Conservation (phyloP, 2,797 vertebrate genomes). For the Gastrophryne carolinensis region DNA sequence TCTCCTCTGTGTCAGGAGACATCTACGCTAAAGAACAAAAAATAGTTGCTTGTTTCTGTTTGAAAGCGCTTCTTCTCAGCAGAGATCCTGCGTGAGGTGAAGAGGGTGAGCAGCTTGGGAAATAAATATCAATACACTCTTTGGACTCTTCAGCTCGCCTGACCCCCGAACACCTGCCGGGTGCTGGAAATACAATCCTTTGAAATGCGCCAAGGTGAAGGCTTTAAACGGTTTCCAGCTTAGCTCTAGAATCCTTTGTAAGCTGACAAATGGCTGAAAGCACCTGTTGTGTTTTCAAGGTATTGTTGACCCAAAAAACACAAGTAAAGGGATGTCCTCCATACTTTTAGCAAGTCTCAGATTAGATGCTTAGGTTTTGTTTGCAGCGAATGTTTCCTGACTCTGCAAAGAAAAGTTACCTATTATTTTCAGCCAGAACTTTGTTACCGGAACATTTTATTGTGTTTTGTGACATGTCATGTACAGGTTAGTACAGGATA, state of each 20-base stretch:
- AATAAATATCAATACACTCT: slow-evolving; percentile 26
- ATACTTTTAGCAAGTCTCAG: not conserved
- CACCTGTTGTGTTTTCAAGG: not conserved
- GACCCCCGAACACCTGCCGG: slow-evolving; percentile 21
- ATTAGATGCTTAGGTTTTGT: not conserved
- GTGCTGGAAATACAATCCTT: slow-evolving; percentile 17
- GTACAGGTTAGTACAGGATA: too few relatives aligned
- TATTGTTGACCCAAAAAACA: not conserved
- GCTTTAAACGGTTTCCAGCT: slow-evolving; percentile 4
- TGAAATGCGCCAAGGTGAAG: slow-evolving; percentile 1
- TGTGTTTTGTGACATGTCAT: too few relatives aligned
- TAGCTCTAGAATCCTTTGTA: not conserved
- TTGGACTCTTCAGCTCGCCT: slow-evolving; percentile 3
- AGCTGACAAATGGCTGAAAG: not conserved
- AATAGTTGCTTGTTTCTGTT: not conserved
- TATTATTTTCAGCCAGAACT: not conserved
- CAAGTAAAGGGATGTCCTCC: not conserved
- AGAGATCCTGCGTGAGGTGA: not conserved
- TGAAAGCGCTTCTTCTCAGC: slow-evolving; percentile 20
- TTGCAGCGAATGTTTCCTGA: not conserved
- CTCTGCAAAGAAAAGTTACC: not conserved
- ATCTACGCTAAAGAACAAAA: not conserved
- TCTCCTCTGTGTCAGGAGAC: not conserved
- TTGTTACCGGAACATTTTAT: too few relatives aligned
- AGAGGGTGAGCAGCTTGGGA: not conserved